A percentile compares a stretch with the other conserved stretches of the same genome.
These are phyloP conservation scores for Hyposmocoma kahamanoa DNA, from an alignment of 1,140 invertebrate genomes.

Conservation along the genomic window DNA sequence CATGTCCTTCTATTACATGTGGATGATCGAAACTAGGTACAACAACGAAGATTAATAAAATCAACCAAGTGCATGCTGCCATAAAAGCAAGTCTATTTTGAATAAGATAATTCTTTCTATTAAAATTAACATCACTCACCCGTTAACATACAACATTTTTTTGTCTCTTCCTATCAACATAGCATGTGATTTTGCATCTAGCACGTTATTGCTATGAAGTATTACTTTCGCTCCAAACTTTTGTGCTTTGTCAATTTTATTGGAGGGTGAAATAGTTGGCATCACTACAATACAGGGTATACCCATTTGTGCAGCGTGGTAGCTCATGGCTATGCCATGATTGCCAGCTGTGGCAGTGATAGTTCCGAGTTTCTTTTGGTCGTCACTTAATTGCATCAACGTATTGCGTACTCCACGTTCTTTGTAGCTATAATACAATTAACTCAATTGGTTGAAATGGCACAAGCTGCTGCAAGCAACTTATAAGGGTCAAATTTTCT, in stretches of 20 bases:
- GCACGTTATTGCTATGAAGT: constrained; percentile 85
- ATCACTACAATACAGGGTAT: constrained; percentile 93
- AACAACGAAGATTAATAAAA: not conserved
- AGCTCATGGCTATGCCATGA: constrained; percentile 87
- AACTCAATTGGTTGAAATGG: not conserved
- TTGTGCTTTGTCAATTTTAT: constrained; percentile 89
- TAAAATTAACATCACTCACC: too few species aligned
- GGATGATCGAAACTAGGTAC: constrained; percentile 79
- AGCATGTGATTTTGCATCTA: constrained; percentile 84
- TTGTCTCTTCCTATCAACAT: constrained; percentile 80
- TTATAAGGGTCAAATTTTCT: not conserved
- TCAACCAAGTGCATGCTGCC: too few species aligned
- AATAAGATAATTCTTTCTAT: too few species aligned
- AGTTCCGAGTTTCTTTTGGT: constrained; percentile 84
- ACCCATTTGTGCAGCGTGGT: constrained; percentile 84
- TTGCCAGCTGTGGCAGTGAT: constrained; percentile 93
- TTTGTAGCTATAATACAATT: constrained; percentile 82
- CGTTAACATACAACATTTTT: constrained; percentile 86
- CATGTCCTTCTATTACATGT: constrained; percentile 81
- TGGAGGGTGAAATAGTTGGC: constrained; percentile 87
- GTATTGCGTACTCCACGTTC: constrained; percentile 91
- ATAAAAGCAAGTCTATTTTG: too few species aligned
- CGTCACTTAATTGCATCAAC: constrained; percentile 79
- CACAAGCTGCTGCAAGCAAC: not conserved
- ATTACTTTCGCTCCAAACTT: constrained; percentile 87